phyloP scores from a whole-genome alignment of 2,113 vertebrate genomes.

The Tragulus kanchil region DNA sequence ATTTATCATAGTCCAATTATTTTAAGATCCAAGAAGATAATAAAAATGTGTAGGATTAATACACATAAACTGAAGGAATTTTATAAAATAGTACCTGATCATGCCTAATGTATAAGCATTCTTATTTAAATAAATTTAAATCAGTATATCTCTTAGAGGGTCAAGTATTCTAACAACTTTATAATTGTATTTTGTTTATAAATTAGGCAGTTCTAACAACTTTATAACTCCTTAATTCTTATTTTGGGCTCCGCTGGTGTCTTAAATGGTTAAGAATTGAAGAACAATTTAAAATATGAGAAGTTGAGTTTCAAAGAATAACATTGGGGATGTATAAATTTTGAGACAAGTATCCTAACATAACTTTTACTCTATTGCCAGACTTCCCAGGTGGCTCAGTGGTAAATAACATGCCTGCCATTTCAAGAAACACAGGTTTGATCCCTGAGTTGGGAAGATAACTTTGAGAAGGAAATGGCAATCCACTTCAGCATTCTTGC shows the following conservation, averaged over 20 bases:
- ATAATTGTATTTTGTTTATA: neutral
- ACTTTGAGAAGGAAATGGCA: too few relatives aligned
- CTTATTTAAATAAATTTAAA: slow-evolving; percentile 4
- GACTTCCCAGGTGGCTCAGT: too few relatives aligned
- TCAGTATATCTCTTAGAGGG: too few relatives aligned
- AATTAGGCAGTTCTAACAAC: neutral
- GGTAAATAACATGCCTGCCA: too few relatives aligned
- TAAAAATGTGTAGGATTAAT: neutral
- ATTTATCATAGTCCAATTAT: neutral
- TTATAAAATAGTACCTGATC: neutral
- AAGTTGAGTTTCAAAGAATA: neutral
- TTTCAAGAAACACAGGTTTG: too few relatives aligned
- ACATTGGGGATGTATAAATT: neutral
- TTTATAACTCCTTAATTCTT: neutral
- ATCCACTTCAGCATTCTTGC: too few relatives aligned
- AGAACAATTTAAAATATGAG: neutral
- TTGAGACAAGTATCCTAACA: neutral
- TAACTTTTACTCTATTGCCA: neutral
- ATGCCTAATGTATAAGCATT: neutral
- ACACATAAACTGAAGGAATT: neutral
- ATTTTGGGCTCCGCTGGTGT: neutral
- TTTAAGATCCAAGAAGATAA: too few relatives aligned
- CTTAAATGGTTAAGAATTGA: neutral
- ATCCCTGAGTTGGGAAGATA: too few relatives aligned
- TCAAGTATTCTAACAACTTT: too few relatives aligned